Base-by-base conservation (phyloP, 1,140 invertebrate genomes). In the Drosophila pruinosa region DNA sequence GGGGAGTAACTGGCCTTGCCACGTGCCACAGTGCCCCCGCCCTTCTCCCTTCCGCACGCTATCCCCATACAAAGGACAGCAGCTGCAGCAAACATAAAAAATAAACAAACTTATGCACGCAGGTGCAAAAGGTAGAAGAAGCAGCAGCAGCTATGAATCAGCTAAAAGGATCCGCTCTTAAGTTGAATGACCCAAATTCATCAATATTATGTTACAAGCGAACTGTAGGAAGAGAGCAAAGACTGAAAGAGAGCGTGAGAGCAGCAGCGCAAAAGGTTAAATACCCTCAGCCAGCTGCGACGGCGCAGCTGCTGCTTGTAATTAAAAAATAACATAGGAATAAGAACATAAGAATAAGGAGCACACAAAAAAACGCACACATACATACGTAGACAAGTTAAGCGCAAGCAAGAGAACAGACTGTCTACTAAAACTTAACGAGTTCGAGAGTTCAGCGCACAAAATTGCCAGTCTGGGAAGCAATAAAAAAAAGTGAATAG, bases 261-360 rank as follows among this genome's bases (percentile, higher is more conserved):
- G 34, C 61, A 34, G 56, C 47, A 28, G 61, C 39, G 48, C 36
- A 45, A 41, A 36, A 65, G 68, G 75, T 81, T 76, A 62, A 81
- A 69, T 81, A 80, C 47, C 78, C 62, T 71, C 34, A 24, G 68
- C 34, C 79, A 85, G 80, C 82, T 88, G 81, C 81, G 81, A 69
- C 77, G 76, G 81, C 80, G 79, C 79, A 83, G 78, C 78, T 77
- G 72, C 59, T 71, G 72, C 59, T 85, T 85, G 81, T 80, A 86
- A 85, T 85, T 86, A 85, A 86, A n/a, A 85, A 85, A 86, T 76
- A 80, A 80, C 45, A 73, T 28, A 22, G 43, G 15, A 54, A 56
- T 24, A 65, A 38, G 17, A 47, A 61, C 43, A 48, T 36, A 34
- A 63, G 75, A 21, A 58, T 39, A 64, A 68, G 69, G 24, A 54